Evolutionary conservation across 1,140 invertebrate species (phyloP).

Genomic region (Drosophila truncata): DNA sequence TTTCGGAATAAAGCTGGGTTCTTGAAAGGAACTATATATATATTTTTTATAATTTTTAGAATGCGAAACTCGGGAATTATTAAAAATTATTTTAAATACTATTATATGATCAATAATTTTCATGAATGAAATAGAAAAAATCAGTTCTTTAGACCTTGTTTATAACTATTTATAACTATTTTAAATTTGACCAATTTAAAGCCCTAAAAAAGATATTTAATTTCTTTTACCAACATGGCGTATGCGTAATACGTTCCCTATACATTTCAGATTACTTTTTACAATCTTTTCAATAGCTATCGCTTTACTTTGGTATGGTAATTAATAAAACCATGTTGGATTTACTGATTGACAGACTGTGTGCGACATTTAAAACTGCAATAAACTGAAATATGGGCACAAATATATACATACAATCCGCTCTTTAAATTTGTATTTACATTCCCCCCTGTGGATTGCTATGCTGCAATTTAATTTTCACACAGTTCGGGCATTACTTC

Average conservation of each 20-base stretch:
- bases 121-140: neutral
- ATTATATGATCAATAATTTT: neutral
- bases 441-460: conserved; percentile 23
- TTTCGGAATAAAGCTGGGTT: neutral
- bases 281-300: neutral
- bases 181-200: neutral
- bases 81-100: too few species aligned
- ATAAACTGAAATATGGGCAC: neutral
- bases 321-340: conserved; percentile 1
- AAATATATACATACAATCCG: neutral
- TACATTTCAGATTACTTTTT: neutral
- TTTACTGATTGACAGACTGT: conserved; percentile 8
- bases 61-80: too few species aligned
- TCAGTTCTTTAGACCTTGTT: neutral
- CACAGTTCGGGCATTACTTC: conserved; percentile 31
- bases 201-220: too few species aligned
- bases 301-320: neutral
- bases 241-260: neutral
- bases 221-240: neutral
- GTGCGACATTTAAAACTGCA: conserved; percentile 12
- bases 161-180: neutral
- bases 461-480: conserved; percentile 39
- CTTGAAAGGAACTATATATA: neutral
- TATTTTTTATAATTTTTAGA: too few species aligned
- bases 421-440: conserved; percentile 32